A percentile compares a stretch with the other conserved stretches of the same genome.
phyloP scores from a whole-genome alignment of 2,113 vertebrate genomes.

The Solenodon paradoxus region DNA sequence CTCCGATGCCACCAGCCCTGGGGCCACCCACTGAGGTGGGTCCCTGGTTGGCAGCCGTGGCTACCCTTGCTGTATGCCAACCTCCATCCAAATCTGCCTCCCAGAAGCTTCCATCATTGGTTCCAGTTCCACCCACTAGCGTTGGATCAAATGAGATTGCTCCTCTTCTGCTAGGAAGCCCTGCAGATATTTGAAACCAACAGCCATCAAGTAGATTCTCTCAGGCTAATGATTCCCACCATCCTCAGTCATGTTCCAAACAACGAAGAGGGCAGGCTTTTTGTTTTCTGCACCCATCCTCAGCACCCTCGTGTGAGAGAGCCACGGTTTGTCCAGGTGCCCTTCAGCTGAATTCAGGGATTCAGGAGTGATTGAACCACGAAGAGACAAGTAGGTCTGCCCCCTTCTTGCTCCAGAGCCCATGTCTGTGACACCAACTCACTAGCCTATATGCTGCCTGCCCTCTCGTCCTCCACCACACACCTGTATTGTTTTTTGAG shows the following conservation, averaged over 20 bases:
- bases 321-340: neutral
- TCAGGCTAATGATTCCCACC: neutral
- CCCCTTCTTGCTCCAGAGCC: neutral
- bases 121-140: neutral
- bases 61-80: accelerated
- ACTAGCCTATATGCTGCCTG: accelerated
- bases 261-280: neutral
- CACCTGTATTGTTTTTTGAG: neutral
- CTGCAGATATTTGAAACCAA: neutral
- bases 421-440: neutral
- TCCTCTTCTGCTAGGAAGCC: neutral
- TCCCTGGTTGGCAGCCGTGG: neutral
- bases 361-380: too few relatives aligned
- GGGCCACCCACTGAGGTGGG: neutral
- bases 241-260: neutral
- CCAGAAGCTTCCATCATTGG: neutral
- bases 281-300: neutral
- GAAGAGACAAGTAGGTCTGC: neutral
- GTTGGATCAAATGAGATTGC: too few relatives aligned
- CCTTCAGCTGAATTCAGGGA: neutral
- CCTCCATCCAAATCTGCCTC: neutral
- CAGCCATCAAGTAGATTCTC: accelerated
- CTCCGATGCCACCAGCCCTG: accelerated
- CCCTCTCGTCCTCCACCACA: neutral
- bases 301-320: neutral